Base-by-base conservation (phyloP, 2,113 vertebrate genomes). In the Heterocephalus glaber region DNA sequence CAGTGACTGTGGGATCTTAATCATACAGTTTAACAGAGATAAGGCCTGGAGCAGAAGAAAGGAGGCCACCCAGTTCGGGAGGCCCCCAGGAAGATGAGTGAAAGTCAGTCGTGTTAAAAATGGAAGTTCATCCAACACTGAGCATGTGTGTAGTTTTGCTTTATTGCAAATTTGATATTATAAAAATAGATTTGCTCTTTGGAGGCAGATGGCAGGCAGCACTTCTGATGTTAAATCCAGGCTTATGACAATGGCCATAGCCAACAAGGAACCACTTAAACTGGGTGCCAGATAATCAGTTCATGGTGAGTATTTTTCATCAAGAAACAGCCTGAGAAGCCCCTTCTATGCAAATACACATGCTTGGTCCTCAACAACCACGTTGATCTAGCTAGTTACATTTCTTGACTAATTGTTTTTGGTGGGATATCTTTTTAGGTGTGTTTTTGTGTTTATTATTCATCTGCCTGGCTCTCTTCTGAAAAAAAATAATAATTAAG, bases 1-100 rank as follows among this genome's bases (percentile, higher is more conserved):
- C 98, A 96, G 97, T 97, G 98, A 96, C 98, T 98, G 97, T 81
- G 97, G 98, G 93, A 94, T 97, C 96, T 93, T 97, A 97, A 98
- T 98, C 97, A 90, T 88, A 97, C 97, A 98, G 97, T 86, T 97
- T 97, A 96, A 96, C 86, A 87, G 95, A 97, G 98, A 98, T 98
- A 98, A 98, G 96, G 82, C 97, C 97, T 58, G 95, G 94, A 96
- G 80, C 88, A 49, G 79, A 95, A 94, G 87, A 56, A 97, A 96
- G 77, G 86, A 97, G 95, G 82, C 89, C 92, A 97, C 76, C 5
- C 92, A 97, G 94, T 89, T 77, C 7, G 96, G 93, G 86, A 88
- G 86, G 92, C 80, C 54, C 93, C 85, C 35, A 33, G 91, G 86
- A 52, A 97, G 83, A 96, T 26, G 0, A 9, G 86, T 92, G 94